phyloP scores from a whole-genome alignment of 2,113 vertebrate genomes.

The Marcusenius ussheri region DNA sequence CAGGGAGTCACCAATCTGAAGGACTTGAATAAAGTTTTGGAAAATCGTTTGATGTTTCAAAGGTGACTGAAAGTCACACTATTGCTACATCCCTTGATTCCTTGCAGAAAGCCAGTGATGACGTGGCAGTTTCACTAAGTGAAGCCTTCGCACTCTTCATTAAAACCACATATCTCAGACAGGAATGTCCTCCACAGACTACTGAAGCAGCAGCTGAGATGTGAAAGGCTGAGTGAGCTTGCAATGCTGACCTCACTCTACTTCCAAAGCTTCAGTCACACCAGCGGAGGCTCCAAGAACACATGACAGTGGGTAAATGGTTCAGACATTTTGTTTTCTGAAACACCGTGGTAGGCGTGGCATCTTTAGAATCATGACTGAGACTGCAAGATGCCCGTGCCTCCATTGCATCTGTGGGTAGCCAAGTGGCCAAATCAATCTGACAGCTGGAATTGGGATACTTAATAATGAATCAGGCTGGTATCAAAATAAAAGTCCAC shows the following conservation, averaged over 20 bases:
- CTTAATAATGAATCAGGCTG: neutral
- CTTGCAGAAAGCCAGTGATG: neutral
- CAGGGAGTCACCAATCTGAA: neutral
- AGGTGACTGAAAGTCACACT: neutral
- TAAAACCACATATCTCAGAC: neutral
- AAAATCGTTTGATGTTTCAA: neutral
- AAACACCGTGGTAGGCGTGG: neutral
- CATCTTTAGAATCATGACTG: neutral
- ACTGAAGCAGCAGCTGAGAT: neutral
- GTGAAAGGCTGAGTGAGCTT: neutral
- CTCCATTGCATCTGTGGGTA: neutral
- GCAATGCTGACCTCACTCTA: neutral
- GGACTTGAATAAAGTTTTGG: neutral
- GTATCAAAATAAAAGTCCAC: neutral
- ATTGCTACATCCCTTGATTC: neutral
- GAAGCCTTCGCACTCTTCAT: neutral
- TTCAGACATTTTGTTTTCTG: neutral
- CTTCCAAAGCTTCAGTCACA: neutral
- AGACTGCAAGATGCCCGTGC: neutral
- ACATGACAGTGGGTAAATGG: neutral
- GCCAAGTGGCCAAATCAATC: neutral
- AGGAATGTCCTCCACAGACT: neutral
- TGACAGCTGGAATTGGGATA: neutral
- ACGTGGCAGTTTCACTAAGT: neutral
- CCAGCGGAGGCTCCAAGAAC: neutral